Percentiles rank a stretch among this genome's conserved stretches.
These are phyloP conservation scores for Alentia gelatinosa DNA, from an alignment of 2,888 invertebrate species.

Conservation along the genomic window DNA sequence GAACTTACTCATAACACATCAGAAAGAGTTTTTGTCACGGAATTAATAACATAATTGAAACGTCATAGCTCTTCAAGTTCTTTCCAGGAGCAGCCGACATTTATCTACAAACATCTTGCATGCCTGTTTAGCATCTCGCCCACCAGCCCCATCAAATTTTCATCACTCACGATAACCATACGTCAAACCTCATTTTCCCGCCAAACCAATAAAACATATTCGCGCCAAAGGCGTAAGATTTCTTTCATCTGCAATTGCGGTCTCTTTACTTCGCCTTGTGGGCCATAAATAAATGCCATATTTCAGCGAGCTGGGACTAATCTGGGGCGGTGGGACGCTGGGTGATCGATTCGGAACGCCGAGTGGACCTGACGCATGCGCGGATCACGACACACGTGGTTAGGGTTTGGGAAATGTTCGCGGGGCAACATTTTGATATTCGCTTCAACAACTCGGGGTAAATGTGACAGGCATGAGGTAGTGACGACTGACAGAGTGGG, in stretches of 20 bases:
- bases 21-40: too few relatives aligned
- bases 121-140: background rate
- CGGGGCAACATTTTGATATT: conserved; percentile 46
- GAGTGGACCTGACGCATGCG: background rate
- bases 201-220: conserved; percentile 1
- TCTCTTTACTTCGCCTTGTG: background rate
- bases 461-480: background rate
- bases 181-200: background rate
- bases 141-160: background rate
- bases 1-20: too few relatives aligned
- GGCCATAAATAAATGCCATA: background rate
- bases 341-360: background rate
- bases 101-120: background rate
- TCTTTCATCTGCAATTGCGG: conserved; percentile 34
- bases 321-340: background rate
- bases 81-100: background rate
- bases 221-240: conserved; percentile 1
- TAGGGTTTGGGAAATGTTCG: background rate
- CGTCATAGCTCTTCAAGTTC: background rate
- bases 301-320: background rate
- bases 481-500: background rate
- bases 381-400: background rate
- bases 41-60: background rate
- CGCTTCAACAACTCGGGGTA: conserved; percentile 9
- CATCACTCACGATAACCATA: conserved; percentile 13